These are phyloP conservation scores for Montipora foliosa DNA, from an alignment of 64 coral and sea anemone species.

Conservation along the genomic window DNA sequence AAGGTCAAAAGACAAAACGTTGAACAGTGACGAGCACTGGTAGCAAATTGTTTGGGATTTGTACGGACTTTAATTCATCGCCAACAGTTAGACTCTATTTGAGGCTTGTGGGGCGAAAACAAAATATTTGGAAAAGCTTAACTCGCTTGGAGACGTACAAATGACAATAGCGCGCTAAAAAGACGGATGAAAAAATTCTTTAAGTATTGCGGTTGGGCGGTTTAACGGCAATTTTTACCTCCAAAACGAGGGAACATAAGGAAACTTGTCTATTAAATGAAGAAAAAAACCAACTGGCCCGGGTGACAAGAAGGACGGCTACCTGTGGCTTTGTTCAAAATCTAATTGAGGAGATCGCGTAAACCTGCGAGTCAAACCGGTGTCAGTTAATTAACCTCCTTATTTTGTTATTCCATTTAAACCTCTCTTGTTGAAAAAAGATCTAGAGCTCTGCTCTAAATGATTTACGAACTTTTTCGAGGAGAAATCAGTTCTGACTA, in stretches of 20 bases:
- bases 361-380: not conserved
- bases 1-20: slow-evolving; percentile 18
- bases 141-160: not conserved
- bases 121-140: slow-evolving; percentile 43
- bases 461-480: not conserved
- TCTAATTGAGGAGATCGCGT: slow-evolving; percentile 29
- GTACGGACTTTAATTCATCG: not conserved
- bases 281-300: not conserved
- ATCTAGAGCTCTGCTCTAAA: not conserved
- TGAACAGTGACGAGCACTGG: not conserved
- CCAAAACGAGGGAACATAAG: not conserved
- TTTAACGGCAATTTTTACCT: slow-evolving; percentile 21
- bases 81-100: slow-evolving; percentile 10
- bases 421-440: not conserved
- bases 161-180: not conserved
- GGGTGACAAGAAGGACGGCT: not conserved
- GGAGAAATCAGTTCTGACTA: not conserved
- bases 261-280: slow-evolving; percentile 10
- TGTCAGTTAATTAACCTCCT: slow-evolving; percentile 8
- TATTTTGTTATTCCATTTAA: not conserved
- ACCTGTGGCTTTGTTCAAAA: slow-evolving; percentile 15
- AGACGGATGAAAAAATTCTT: slow-evolving; percentile 16
- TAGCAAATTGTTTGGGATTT: slow-evolving; percentile 15
- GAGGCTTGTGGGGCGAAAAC: not conserved
- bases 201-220: not conserved